Base-by-base conservation (phyloP, 2,888 invertebrate species). In the Scelioninae gen. 1 region DNA sequence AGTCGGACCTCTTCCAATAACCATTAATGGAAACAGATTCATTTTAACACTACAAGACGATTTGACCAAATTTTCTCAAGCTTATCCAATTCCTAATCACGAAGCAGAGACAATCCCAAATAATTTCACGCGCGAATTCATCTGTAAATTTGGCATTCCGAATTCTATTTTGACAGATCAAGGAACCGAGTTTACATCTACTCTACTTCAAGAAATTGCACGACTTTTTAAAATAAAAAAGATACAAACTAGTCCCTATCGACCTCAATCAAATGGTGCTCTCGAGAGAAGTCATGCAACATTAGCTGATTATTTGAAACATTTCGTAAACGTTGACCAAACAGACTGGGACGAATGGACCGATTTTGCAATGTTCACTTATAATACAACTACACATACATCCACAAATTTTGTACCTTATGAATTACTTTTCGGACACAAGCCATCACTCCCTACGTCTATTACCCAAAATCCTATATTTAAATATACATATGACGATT, bases 1-100 rank as follows among this genome's bases (percentile, higher is more conserved):
- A 7, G 31, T 56, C 15, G 56, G 56, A 2, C 56, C 38, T 9
- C 38, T 91, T 69, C 84, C 88, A 2, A 40, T 86, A 56, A 88
- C 90, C 0, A 83, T 87, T 71, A 53, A 79, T 8, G 88, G 88
- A 15, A 90, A 90, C 74, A 86, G 85, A 85, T 92, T 85, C 65
- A 88, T 92, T 31, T 60, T 92, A n/a, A 91, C 91, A 0, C 29
- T 89, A 6, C 89, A 90, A 85, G 90, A 91, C 62, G 89, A 91
- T 76, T 71, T 90, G n/a, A 89, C 90, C 0, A 91, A 91, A 87
- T 91, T 85, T 79, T 87, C 88, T 10, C 84, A 86, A 76, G 90
- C 90, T 6, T 84, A 82, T 47, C 81, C 90, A 0, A 82, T 92
- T 9, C 86, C 85, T 5, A 89, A 91, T 85, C 87, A 88, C 23